Evolutionary conservation across 2,113 vertebrate species (phyloP).

Genomic region (Hippopotamus amphibius): DNA sequence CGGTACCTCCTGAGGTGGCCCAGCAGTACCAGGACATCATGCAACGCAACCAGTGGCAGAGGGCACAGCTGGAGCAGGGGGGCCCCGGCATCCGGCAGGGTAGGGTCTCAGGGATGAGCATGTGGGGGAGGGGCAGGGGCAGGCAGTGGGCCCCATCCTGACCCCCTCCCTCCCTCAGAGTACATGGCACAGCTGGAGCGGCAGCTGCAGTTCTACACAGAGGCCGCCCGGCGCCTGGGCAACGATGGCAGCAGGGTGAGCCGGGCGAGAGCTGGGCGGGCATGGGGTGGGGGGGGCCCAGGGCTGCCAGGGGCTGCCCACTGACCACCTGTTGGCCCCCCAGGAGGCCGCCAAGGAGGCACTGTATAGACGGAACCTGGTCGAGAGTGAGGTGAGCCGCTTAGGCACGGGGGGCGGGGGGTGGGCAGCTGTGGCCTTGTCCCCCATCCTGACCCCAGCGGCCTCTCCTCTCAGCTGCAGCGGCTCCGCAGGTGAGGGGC

Average conservation of each 20-base stretch:
- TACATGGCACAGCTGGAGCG: constrained; percentile 89
- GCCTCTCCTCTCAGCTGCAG: constrained; percentile 73
- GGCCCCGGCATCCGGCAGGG: constrained; percentile 87
- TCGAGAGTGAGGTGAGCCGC: constrained; percentile 90
- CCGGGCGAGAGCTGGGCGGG: accelerated
- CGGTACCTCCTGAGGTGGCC: constrained; percentile 88
- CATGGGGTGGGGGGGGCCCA: background rate
- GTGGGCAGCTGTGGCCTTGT: accelerated
- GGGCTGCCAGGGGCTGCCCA: accelerated
- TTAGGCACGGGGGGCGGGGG: accelerated
- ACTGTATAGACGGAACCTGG: constrained; percentile 91
- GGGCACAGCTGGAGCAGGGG: constrained; percentile 89
- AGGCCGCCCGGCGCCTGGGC: constrained; percentile 91
- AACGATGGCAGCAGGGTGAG: constrained; percentile 92
- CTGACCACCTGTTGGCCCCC: background rate
- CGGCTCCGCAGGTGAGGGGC: constrained; percentile 79
- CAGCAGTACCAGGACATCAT: constrained; percentile 89
- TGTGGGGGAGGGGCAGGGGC: accelerated
- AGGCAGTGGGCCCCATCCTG: too few relatives aligned
- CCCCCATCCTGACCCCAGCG: background rate
- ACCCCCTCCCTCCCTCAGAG: constrained; percentile 81
- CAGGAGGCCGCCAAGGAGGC: constrained; percentile 95
- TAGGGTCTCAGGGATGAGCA: constrained; percentile 59
- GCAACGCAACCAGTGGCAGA: constrained; percentile 93
- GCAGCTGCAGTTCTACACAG: constrained; percentile 89